Conservation (phyloP, 2,113 vertebrate species). For the Ranitomeya variabilis region DNA sequence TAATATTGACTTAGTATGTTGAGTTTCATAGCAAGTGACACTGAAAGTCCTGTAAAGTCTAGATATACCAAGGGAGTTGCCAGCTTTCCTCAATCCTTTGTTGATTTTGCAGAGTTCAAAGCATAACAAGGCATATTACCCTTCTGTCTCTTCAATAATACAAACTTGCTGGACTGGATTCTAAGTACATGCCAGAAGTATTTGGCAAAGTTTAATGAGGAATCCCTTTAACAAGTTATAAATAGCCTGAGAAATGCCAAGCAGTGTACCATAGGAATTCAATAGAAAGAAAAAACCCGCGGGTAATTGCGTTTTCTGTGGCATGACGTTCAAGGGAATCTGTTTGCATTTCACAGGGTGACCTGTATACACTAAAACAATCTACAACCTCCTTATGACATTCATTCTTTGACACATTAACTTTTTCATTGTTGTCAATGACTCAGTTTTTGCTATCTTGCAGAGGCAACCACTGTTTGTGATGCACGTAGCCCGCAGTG, state of each 20-base stretch:
- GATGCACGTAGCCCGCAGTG: not conserved
- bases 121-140: not conserved
- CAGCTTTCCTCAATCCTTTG: slow-evolving; percentile 21
- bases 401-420: slow-evolving; percentile 7
- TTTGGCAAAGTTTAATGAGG: slow-evolving; percentile 13
- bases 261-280: not conserved
- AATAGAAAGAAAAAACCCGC: not conserved
- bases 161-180: slow-evolving; percentile 36
- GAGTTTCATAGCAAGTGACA: not conserved
- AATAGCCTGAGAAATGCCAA: slow-evolving; percentile 41
- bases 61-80: slow-evolving; percentile 12
- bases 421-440: slow-evolving; percentile 6
- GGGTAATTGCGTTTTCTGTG: not conserved
- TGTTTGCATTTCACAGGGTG: slow-evolving; percentile 38
- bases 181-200: not conserved
- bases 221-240: slow-evolving; percentile 37
- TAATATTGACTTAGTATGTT: not conserved
- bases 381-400: not conserved
- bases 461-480: slow-evolving; percentile 4
- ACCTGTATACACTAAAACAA: not conserved
- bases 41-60: not conserved
- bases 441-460: not conserved
- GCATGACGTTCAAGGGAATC: slow-evolving; percentile 41
- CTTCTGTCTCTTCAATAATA: not conserved
- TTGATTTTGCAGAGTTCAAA: slow-evolving; percentile 1